phyloP scores from a whole-genome alignment of 2,888 invertebrate species.

The Nomada goodeniana region DNA sequence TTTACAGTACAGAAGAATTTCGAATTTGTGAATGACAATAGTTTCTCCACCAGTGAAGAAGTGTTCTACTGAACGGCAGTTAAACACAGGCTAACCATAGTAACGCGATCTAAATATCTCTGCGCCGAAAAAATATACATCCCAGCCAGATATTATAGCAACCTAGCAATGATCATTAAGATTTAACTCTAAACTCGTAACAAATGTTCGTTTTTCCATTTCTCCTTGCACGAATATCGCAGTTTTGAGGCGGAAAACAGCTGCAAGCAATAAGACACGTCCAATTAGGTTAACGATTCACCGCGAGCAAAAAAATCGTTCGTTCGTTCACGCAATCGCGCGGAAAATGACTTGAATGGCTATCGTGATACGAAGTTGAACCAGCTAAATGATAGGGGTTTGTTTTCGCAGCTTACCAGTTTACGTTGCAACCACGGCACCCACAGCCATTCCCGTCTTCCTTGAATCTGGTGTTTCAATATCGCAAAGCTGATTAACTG shows the following conservation, averaged over 20 bases:
- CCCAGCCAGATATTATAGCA: neutral
- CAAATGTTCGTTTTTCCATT: neutral
- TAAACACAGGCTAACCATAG: neutral
- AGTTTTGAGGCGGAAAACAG: slow-evolving; percentile 11
- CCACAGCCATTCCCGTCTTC: neutral
- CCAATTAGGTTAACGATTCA: slow-evolving; percentile 48
- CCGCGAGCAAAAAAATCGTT: slow-evolving; percentile 33
- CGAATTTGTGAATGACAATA: too few relatives aligned
- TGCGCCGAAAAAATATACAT: neutral
- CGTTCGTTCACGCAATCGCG: slow-evolving; percentile 56
- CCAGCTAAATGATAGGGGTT: neutral
- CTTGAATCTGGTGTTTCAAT: neutral
- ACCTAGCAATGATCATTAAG: slow-evolving; percentile 8
- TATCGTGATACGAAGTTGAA: slow-evolving; percentile 23
- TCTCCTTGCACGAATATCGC: slow-evolving; percentile 7
- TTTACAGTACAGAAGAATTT: too few relatives aligned
- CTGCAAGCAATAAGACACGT: slow-evolving; percentile 18
- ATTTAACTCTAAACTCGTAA: slow-evolving; percentile 21
- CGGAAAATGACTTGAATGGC: slow-evolving; percentile 39
- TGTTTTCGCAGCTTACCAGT: slow-evolving; percentile 24
- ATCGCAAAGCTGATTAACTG: neutral
- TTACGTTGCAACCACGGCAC: neutral
- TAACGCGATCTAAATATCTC: neutral
- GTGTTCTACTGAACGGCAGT: neutral
- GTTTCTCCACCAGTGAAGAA: neutral